Evolutionary conservation across 2,797 vertebrate genomes (phyloP), one percentile per base, ranked within the genome.

Genomic region (Pristis pectinata): DNA sequence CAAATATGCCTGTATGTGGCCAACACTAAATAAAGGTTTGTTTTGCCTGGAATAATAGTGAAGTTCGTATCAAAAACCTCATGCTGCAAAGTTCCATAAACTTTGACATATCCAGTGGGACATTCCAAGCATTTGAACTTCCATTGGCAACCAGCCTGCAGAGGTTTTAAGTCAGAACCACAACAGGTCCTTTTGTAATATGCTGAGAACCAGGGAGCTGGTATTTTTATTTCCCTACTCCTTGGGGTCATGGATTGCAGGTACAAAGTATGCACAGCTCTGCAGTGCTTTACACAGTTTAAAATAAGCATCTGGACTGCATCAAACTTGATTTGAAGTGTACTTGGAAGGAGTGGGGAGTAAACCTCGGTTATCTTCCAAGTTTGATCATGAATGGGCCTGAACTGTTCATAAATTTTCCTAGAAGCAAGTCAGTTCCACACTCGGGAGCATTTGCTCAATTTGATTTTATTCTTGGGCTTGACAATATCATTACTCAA

Each of bases 1-100:
- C 37, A 67, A 37, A 91, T 64, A 67, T 67, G 87, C 59, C 59
- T 41, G 87, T 67, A 61, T 64, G 64, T 22, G 8, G n/a, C 17
- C 17, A 91, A 67, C 19, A 24, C 61, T 37, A 91, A 91, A 91
- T 64, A 91, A 91, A 91, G 59, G 30, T 67, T 91, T 91, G 87
- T 41, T 91, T 91, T 91, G 59, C 15, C 61, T 64, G 59, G 59
- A 37, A 41, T 91, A 91, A 91, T 37, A 64, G 59, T 37, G n/a
- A 87, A 22, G 56, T 91, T 61, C 24, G 17, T 91, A 24, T 37
- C 37, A 91, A 67, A 91, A 37, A 64, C 4, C 59, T 67, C n/a
- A 2, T 37, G n/a, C n/a, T 67, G 3, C 15, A 64, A 91, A 91
- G 59, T 41, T 91, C 64, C 59, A 67, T 53, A n/a, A n/a, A n/a